A percentile compares a stretch with the other conserved stretches of the same genome.
These are phyloP conservation scores for Girardinichthys multiradiatus DNA, from an alignment of 2,113 vertebrate genomes.

Conservation along the genomic window DNA sequence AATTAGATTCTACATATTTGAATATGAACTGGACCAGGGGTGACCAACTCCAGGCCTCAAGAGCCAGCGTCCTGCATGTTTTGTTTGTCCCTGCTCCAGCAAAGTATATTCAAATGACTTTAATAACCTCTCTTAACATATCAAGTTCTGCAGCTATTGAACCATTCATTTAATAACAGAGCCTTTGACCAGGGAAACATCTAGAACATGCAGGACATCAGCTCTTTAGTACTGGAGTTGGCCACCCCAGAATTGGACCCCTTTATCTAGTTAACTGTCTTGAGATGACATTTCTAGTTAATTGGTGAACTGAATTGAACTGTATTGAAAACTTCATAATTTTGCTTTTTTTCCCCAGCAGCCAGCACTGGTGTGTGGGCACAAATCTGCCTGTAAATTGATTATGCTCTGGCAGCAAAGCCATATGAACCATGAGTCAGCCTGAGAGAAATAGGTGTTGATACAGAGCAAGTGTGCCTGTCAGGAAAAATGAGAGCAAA, in stretches of 20 bases:
- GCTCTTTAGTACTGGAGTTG: not conserved
- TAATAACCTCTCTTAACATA: not conserved
- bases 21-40: no score
- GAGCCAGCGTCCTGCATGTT: no score
- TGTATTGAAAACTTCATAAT: not conserved
- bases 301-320: not conserved
- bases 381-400: slow-evolving; percentile 56
- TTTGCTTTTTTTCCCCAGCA: not conserved
- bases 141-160: not conserved
- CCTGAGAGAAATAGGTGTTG: slow-evolving; percentile 39
- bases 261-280: not conserved
- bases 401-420: slow-evolving; percentile 44
- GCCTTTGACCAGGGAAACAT: not conserved
- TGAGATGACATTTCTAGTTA: not conserved
- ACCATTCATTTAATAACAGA: not conserved
- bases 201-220: not conserved
- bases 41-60: no score
- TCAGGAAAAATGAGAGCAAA: slow-evolving; percentile 36
- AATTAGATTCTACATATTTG: no score
- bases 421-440: slow-evolving; percentile 50
- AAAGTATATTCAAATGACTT: no score
- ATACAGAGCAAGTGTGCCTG: slow-evolving; percentile 36
- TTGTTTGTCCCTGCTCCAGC: no score
- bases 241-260: not conserved
- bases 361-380: slow-evolving; percentile 20